Evolutionary conservation across 92 coral and sea anemone genomes (phyloP), one percentile per base, ranked within the genome.

Genomic region (Chrysogorgia sp.): DNA sequence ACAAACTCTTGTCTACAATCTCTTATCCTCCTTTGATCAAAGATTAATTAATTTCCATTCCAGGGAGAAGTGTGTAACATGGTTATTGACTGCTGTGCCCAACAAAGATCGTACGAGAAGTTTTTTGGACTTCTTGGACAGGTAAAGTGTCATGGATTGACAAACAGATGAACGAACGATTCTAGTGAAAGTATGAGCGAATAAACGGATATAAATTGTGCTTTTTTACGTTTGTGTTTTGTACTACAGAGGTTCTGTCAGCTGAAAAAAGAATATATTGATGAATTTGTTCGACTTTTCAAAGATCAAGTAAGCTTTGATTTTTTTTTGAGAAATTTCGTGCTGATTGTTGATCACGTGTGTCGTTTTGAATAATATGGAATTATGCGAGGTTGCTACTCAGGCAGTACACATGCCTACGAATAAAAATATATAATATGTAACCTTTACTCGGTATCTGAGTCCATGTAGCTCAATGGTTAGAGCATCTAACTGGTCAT

Each of bases 21-120:
- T 61, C 34, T 34, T 14, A 7, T 0, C 34, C 21, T 19, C 2
- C 19, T 32, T 8, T 3, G 7, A 35, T 30, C 0, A 26, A 26
- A 0, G 19, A 59, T 21, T 21, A 31, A 17, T 13, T 47, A 30
- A 50, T 34, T 1, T n/a, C 52, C 76, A 2, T 77, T 82, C 34
- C 24, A 93, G 98, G 87, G 83, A 7, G 98, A 94, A 74, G 88
- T 94, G 32, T 94, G 98, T 64, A 89, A 89, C 40, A 93, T 93
- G 98, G 69, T 91, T 10, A 86, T 91, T 21, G 98, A 93, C 37
- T 93, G 98, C 37, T 94, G 98, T 80, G 89, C 98, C 53, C 98
- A 94, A 61, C 98, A 94, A 71, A 79, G 98, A 53, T 92, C 98
- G 4, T 94, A 94, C 60, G 98, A 94, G 81, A 94, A 94, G 61